Evolutionary conservation across 2,888 invertebrate genomes (phyloP), one percentile per base, ranked within the genome.

Genomic region (Acanthosepion lycidas): DNA sequence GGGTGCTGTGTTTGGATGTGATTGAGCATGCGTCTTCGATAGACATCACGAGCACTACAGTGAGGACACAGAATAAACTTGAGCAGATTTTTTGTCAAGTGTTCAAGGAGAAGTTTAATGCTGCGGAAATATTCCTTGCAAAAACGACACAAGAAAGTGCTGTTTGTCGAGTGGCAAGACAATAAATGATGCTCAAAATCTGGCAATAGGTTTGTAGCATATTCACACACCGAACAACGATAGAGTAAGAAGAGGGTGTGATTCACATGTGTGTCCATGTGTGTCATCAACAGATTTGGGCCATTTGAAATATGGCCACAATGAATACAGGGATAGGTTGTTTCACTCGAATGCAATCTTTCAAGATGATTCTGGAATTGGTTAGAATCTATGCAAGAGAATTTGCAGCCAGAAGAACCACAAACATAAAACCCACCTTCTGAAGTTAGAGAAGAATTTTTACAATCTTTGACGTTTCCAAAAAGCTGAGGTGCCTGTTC

Each of bases 401-500:
- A 92, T 28, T 28, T 20, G 28, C 92, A 92, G 33, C 20, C 28
- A 9, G 26, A 12, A 4, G 26, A 92, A 26, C 92, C 92, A 51
- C 92, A 92, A 51, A 92, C 26, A 51, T 92, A 92, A 92, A 92
- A 92, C 15, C 92, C 92, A 23, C 92, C 92, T 12, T 51, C 49
- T 1, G 92, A 92, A 6, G 20, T 20, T 23, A 51, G 12, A 51
- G 55, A 23, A 20, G 55, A 59, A 15, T 78, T 78, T 9, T 6
- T 6, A 12, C 6, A 1, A 78, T n/a, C 15, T 9, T n/a, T 64
- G 2, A 28, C 6, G 4, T 28, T 64, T 64, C 28, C 64, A 64
- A 4, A 64, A 64, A 6, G 28, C 28, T 64, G 23, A 28, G 23
- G 6, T 64, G 9, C 64, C 23, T 9, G 64, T 28, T 28, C 12